These are phyloP conservation scores for Tipula unca DNA, from an alignment of 2,888 invertebrate species.

Conservation along the genomic window DNA sequence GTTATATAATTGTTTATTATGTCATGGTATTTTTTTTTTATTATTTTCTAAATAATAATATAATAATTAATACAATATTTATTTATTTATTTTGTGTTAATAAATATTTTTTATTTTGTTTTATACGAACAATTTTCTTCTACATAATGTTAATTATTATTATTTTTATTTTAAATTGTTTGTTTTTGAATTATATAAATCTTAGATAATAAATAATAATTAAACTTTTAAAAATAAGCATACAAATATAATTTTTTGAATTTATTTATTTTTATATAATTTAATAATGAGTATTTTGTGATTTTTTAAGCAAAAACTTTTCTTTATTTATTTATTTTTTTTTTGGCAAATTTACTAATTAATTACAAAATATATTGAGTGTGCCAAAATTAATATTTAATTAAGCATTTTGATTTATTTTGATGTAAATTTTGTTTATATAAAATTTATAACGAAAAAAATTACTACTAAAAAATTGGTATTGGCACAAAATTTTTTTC, in stretches of 20 bases:
- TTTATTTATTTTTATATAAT: background rate
- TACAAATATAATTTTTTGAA: background rate
- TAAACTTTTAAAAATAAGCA: background rate
- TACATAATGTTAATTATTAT: background rate
- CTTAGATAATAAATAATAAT: conserved; percentile 8
- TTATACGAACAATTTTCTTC: background rate
- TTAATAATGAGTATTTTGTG: background rate
- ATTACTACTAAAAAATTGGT: background rate
- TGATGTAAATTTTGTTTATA: background rate
- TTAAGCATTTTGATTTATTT: background rate
- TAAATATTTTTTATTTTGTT: background rate
- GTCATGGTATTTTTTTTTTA: background rate
- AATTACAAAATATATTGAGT: background rate
- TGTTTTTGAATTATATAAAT: background rate
- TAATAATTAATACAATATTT: background rate
- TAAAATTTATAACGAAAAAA: background rate
- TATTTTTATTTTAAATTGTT: background rate
- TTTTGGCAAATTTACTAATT: conserved; percentile 8
- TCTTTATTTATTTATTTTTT: too few relatives aligned
- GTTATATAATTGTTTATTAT: background rate
- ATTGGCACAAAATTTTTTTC: background rate
- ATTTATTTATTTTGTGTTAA: background rate
- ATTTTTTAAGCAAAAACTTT: background rate
- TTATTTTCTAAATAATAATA: background rate
- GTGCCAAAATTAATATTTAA: background rate